These are phyloP conservation scores for Otolemur garnettii DNA, from an alignment of 2,113 vertebrate species.

Conservation along the genomic window DNA sequence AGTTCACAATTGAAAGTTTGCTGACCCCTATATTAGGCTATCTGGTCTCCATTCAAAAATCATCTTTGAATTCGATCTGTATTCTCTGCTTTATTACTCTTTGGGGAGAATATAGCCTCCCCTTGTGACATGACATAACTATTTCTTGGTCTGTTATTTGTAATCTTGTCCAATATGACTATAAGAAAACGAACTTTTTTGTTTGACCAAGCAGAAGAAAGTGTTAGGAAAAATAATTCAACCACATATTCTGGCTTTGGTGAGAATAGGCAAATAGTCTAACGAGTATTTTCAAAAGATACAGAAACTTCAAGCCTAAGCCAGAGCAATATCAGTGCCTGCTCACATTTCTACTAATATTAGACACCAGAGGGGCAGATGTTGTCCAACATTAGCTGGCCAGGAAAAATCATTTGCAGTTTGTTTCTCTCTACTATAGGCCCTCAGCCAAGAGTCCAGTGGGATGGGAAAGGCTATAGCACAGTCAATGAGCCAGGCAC, in stretches of 20 bases:
- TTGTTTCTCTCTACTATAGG: background rate
- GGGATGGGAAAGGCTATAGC: background rate
- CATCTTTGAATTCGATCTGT: background rate
- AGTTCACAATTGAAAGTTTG: background rate
- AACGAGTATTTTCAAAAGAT: background rate
- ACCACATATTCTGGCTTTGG: background rate
- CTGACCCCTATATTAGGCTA: background rate
- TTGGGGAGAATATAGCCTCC: background rate
- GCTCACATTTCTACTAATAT: background rate
- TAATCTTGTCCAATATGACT: background rate
- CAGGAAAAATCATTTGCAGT: background rate
- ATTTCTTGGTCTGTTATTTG: background rate
- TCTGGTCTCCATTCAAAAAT: background rate
- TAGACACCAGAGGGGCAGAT: background rate
- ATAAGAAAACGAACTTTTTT: background rate
- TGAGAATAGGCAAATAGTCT: background rate
- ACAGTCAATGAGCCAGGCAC: background rate
- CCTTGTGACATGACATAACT: background rate
- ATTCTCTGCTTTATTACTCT: background rate
- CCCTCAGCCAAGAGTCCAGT: background rate
- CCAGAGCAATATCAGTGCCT: background rate
- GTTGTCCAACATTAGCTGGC: background rate
- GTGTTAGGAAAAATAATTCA: background rate
- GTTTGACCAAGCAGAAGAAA: background rate
- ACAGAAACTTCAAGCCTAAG: background rate